Percentiles rank a stretch among this genome's conserved stretches.
These are phyloP conservation scores for Sclerodermus sp. DNA, from an alignment of 2,888 invertebrate species.

Conservation along the genomic window DNA sequence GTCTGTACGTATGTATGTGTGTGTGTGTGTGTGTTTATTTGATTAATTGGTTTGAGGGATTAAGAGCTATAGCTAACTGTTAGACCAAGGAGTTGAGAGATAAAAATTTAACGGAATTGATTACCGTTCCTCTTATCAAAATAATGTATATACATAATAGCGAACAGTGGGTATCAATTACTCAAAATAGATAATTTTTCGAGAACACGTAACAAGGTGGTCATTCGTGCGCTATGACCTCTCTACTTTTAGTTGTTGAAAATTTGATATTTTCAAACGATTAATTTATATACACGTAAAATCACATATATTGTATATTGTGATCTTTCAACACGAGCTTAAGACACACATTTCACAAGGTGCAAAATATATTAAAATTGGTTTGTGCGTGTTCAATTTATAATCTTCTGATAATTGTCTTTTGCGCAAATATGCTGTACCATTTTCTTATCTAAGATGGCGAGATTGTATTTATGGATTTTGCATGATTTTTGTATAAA, in stretches of 20 bases:
- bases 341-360: too few relatives aligned
- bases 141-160: constrained; percentile 30
- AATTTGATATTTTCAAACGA: constrained; percentile 5
- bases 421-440: too few relatives aligned
- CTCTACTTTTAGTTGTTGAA: constrained; percentile 11
- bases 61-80: constrained; percentile 15
- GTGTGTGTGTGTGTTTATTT: background rate
- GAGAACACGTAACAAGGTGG: constrained; percentile 13
- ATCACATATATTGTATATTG: constrained; percentile 22
- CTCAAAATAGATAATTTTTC: constrained; percentile 18
- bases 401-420: too few relatives aligned
- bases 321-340: constrained; percentile 3
- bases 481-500: too few relatives aligned
- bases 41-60: constrained; percentile 24
- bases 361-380: too few relatives aligned
- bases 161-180: constrained; percentile 17
- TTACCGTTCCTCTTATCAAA: constrained; percentile 34
- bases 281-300: constrained; percentile 18
- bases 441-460: too few relatives aligned
- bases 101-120: constrained; percentile 33
- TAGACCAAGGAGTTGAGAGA: constrained; percentile 25
- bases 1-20: too few relatives aligned
- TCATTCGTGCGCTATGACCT: constrained; percentile 9
- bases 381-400: too few relatives aligned
- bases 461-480: too few relatives aligned